A percentile compares a stretch with the other conserved stretches of the same genome.
Conservation (phyloP, 1,140 invertebrate species). For the Apis dorsata region DNA sequence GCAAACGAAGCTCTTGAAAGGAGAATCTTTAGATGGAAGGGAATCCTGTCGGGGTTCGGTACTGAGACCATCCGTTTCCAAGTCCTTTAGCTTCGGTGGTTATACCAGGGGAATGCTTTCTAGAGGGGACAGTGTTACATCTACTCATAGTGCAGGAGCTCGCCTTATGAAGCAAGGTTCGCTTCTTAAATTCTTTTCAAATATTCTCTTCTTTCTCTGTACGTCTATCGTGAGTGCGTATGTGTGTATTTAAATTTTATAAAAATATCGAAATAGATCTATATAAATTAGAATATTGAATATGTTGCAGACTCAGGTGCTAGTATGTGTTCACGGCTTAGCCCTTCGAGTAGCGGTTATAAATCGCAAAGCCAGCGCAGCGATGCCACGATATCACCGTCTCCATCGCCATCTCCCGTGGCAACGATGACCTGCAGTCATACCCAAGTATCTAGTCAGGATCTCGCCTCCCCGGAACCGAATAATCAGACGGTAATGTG, state of each 20-base stretch:
- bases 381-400: slow-evolving; percentile 83
- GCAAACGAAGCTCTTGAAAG: slow-evolving; percentile 79
- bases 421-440: slow-evolving; percentile 75
- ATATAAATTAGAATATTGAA: background rate
- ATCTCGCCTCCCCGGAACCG: slow-evolving; percentile 67
- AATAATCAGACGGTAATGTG: slow-evolving; percentile 84
- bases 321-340: slow-evolving; percentile 86
- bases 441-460: slow-evolving; percentile 76
- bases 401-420: slow-evolving; percentile 85
- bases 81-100: slow-evolving; percentile 92
- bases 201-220: too few relatives aligned
- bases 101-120: slow-evolving; percentile 83
- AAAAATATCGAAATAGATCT: too few relatives aligned
- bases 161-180: slow-evolving; percentile 88
- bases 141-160: slow-evolving; percentile 79
- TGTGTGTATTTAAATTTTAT: too few relatives aligned
- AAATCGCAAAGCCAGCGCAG: slow-evolving; percentile 88
- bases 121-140: slow-evolving; percentile 80
- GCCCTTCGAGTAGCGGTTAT: slow-evolving; percentile 91
- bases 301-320: slow-evolving; percentile 83
- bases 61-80: slow-evolving; percentile 85
- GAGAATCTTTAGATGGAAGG: slow-evolving; percentile 81
- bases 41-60: slow-evolving; percentile 79
- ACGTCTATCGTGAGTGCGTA: too few relatives aligned
- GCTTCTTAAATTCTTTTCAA: background rate